These are phyloP conservation scores for Neotoma lepida DNA, from an alignment of 2,113 vertebrate species.

Conservation along the genomic window DNA sequence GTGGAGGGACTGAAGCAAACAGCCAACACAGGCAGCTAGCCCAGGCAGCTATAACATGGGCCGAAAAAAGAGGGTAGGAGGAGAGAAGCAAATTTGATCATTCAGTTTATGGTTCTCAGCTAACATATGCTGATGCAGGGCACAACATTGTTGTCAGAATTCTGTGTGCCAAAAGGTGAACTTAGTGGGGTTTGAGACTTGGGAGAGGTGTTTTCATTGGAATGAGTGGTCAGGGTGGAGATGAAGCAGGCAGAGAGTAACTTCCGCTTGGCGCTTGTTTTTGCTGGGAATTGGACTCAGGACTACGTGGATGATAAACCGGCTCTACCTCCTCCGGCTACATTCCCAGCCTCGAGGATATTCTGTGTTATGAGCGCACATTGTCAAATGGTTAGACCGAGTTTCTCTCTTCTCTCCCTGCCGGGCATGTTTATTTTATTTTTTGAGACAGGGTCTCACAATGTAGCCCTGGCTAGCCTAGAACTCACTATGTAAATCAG, in stretches of 20 bases:
- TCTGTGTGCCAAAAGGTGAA: not conserved
- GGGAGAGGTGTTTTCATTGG: not conserved
- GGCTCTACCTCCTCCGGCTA: not conserved
- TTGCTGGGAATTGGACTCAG: not conserved
- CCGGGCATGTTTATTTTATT: not conserved
- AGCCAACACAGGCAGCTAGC: not conserved
- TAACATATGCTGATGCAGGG: accelerated
- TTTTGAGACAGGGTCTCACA: not conserved
- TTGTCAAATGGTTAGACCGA: not conserved
- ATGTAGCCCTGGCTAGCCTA: not conserved
- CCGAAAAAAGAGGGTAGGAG: not conserved
- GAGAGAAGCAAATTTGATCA: not conserved
- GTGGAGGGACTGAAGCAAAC: not conserved
- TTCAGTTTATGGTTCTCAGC: not conserved
- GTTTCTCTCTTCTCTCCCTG: not conserved
- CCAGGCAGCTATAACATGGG: not conserved
- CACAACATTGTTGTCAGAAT: not conserved
- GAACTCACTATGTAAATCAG: not conserved
- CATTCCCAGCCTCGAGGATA: too few species aligned
- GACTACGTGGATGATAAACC: too few species aligned
- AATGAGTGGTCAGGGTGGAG: not conserved
- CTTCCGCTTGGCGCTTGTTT: not conserved
- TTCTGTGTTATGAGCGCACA: not conserved
- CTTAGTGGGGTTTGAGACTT: not conserved
- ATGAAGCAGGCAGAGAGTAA: not conserved